Evolutionary conservation across 2,888 invertebrate species (phyloP), one percentile per base, ranked within the genome.

Genomic region (Eupithecia pulchellata): DNA sequence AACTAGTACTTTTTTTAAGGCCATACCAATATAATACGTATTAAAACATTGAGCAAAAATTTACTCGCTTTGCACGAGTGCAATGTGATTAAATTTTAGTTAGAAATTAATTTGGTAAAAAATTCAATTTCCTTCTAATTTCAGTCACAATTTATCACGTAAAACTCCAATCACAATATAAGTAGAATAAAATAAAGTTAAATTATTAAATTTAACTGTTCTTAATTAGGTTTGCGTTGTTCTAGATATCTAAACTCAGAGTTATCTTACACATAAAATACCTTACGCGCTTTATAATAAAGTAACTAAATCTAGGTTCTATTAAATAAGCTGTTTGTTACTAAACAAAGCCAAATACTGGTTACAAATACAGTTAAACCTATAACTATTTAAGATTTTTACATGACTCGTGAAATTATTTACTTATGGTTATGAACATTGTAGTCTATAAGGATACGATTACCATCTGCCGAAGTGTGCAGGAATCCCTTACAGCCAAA

Each of bases 361-460:
- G 0, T 47, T 47, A 47, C 25, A 20, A 52, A 42, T 42, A n/a
- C 17, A 42, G 5, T 47, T 11, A 20, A 20, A 25, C 4, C 20
- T 52, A 52, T 17, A 47, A n/a, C n/a, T 47, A 47, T 20, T 47
- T 47, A 20, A 20, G 47, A 47, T 47, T 20, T 20, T 47, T 20
- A 47, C n/a, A 47, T 5, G 5, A n/a, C n/a, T n/a, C n/a, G n/a
- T 47, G n/a, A 47, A 52, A 25, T 52, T 52, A 25, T 4, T 52
- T 52, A 52, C 52, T 52, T 52, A 25, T 52, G 52, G 52, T 52
- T 52, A 52, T 52, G 52, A 52, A 52, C 52, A 52, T 52, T 52
- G 20, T 52, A 13, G 25, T 52, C 52, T 25, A 52, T 52, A 52
- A 52, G 52, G 13, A 52, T 52, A 25, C 25, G 20, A 57, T 57